phyloP scores from a whole-genome alignment of 35 echinoderm and acorn worm species.

The Patiria miniata region DNA sequence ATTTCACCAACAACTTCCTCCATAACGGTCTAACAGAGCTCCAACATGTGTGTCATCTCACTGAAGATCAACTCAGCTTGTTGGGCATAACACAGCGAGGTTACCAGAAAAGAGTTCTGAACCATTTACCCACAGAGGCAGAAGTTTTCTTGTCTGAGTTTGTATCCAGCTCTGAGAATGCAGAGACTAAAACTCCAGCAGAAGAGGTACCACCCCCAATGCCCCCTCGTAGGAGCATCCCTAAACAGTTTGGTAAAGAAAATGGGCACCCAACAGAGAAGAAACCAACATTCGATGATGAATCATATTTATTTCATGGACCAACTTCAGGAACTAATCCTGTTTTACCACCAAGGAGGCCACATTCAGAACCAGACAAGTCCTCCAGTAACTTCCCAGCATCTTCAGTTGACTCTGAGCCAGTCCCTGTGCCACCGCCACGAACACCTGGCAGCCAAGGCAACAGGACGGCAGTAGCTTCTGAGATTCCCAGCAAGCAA shows the following conservation, averaged over 20 bases:
- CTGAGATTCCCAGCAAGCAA: not conserved
- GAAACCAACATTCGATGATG: slow-evolving; percentile 38
- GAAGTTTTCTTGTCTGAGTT: slow-evolving; percentile 33
- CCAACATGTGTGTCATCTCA: slow-evolving; percentile 11
- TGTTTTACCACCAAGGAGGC: not conserved
- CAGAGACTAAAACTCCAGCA: not conserved
- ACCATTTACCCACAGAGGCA: slow-evolving; percentile 27
- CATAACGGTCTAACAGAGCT: slow-evolving; percentile 30
- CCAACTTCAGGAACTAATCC: not conserved
- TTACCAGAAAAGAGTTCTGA: slow-evolving; percentile 27
- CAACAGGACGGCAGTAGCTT: not conserved
- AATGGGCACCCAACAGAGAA: not conserved
- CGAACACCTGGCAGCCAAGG: not conserved
- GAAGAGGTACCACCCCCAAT: not conserved
- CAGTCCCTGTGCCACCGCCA: not conserved
- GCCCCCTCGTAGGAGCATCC: not conserved
- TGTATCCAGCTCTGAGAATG: not conserved
- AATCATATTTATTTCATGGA: slow-evolving; percentile 2
- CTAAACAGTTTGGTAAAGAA: not conserved
- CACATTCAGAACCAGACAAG: too few species aligned
- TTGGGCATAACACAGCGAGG: slow-evolving; percentile 38
- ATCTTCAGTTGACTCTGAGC: too few species aligned
- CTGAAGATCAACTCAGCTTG: slow-evolving; percentile 14
- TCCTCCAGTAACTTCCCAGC: too few species aligned
- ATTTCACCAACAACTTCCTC: slow-evolving; percentile 29